A percentile compares a stretch with the other conserved stretches of the same genome.
Evolutionary conservation across 2,113 vertebrate genomes (phyloP).

Genomic region (Lepus timidus): DNA sequence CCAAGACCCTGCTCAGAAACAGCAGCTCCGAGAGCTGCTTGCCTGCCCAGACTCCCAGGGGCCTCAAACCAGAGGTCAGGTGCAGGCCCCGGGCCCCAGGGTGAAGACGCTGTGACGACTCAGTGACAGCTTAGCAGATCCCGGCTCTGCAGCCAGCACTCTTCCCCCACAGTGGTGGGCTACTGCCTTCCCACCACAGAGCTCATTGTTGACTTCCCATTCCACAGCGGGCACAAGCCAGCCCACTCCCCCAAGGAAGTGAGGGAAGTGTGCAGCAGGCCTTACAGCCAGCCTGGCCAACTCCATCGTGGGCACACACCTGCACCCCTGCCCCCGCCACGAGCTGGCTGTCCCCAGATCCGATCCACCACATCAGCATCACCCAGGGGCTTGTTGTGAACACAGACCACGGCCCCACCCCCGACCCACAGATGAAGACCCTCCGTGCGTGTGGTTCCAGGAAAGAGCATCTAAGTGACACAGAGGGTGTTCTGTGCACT

Average conservation of each 20-base stretch:
- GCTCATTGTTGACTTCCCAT: neutral
- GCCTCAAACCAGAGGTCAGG: neutral
- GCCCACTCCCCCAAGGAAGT: neutral
- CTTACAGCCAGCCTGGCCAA: fast-evolving
- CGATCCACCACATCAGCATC: neutral
- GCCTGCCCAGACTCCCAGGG: neutral
- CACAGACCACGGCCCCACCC: neutral
- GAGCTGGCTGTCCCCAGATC: neutral
- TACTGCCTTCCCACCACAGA: neutral
- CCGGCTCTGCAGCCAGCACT: neutral
- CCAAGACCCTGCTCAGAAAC: neutral
- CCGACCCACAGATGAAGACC: neutral
- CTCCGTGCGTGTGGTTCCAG: fast-evolving
- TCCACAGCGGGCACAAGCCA: too few species aligned
- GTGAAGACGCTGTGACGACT: neutral
- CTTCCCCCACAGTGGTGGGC: neutral
- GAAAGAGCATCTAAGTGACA: neutral
- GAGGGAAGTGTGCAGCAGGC: fast-evolving
- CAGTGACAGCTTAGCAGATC: neutral
- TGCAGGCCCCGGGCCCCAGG: neutral
- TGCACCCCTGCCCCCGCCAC: fast-evolving
- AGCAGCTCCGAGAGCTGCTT: neutral
- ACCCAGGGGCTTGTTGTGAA: fast-evolving
- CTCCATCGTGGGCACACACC: fast-evolving
- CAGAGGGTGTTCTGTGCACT: neutral